Percentiles rank a stretch among this genome's conserved stretches.
Conservation (phyloP, 23 tunicate genomes). For the Phallusia fumigata region DNA sequence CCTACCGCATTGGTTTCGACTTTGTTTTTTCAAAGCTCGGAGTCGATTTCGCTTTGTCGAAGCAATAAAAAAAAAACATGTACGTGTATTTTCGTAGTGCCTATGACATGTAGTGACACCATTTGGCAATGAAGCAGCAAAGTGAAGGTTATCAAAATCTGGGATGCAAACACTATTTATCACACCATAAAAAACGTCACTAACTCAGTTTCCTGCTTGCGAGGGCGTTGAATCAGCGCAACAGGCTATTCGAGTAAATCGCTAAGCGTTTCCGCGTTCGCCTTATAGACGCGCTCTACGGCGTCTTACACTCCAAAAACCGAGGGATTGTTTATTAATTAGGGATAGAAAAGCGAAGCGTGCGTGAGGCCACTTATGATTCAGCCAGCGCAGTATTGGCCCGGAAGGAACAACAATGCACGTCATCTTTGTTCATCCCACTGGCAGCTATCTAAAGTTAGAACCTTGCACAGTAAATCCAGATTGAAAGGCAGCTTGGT, state of each 20-base stretch:
- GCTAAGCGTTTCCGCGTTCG: not conserved
- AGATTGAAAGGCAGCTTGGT: not conserved
- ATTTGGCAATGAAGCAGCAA: too few species aligned
- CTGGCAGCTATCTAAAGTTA: constrained; percentile 2
- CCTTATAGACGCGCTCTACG: not conserved
- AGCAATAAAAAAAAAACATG: too few species aligned
- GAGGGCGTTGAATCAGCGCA: too few species aligned
- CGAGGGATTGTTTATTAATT: not conserved
- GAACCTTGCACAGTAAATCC: not conserved
- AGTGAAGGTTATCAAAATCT: too few species aligned
- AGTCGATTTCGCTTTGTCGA: too few species aligned
- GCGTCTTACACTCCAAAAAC: not conserved
- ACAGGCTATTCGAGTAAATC: not conserved
- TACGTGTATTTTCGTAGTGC: too few species aligned
- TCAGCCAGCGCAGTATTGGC: not conserved
- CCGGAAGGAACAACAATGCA: constrained; percentile 12
- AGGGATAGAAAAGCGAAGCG: not conserved
- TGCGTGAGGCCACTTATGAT: not conserved
- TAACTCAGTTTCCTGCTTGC: too few species aligned
- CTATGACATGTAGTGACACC: too few species aligned
- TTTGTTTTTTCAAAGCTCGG: not conserved
- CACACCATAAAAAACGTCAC: too few species aligned
- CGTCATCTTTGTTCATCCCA: constrained; percentile 13
- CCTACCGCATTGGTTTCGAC: not conserved
- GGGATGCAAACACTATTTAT: too few species aligned